Evolutionary conservation across 1,140 invertebrate genomes (phyloP).

Genomic region (Probaryconus sp.): DNA sequence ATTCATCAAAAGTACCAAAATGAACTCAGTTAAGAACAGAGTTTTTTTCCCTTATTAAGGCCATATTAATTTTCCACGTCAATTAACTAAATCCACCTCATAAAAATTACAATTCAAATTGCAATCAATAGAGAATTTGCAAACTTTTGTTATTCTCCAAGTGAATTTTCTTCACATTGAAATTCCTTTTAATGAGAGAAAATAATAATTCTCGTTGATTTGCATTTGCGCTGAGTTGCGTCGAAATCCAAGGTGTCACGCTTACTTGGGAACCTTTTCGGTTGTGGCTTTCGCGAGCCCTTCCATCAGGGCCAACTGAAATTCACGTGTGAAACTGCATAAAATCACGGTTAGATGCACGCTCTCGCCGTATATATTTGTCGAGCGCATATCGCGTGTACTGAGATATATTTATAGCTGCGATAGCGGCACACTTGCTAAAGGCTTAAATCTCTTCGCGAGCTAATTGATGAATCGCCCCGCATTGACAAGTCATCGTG

Average conservation of each 20-base stretch:
- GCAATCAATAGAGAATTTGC: background rate
- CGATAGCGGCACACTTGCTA: conserved; percentile 60
- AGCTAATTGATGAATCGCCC: conserved; percentile 62
- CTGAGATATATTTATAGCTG: conserved; percentile 59
- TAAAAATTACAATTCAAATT: too few relatives aligned
- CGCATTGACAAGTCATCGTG: conserved; percentile 62
- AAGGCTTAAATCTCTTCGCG: conserved; percentile 57
- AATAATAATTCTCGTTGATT: conserved; percentile 29
- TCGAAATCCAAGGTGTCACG: conserved; percentile 29
- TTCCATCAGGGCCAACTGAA: conserved; percentile 55
- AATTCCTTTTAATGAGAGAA: background rate
- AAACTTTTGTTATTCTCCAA: too few relatives aligned
- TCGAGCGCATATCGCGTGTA: conserved; percentile 51
- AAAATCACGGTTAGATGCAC: conserved; percentile 54
- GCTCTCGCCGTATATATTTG: conserved; percentile 33
- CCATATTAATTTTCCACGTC: too few relatives aligned
- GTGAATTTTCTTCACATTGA: too few relatives aligned
- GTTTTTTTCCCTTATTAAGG: too few relatives aligned
- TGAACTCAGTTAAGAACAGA: too few relatives aligned
- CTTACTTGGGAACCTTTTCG: conserved; percentile 34
- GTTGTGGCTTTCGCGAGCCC: conserved; percentile 61
- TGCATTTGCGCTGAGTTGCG: conserved; percentile 45
- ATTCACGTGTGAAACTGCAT: conserved; percentile 53
- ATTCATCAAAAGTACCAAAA: too few relatives aligned
- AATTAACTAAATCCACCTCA: too few relatives aligned